phyloP scores from a whole-genome alignment of 2,113 vertebrate species.

The Zapornia atra region DNA sequence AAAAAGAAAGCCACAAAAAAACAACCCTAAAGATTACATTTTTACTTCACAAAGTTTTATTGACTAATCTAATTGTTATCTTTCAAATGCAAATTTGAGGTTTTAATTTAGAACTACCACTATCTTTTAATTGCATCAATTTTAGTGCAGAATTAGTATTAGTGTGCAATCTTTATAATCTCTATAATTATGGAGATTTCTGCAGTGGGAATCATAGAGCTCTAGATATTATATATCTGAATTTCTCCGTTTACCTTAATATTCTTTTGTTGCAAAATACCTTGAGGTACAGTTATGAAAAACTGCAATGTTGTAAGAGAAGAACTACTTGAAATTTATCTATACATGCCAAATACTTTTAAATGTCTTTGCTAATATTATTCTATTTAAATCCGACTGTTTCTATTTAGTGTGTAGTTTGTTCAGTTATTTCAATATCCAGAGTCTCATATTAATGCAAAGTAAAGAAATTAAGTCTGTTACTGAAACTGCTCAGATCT shows the following conservation, averaged over 20 bases:
- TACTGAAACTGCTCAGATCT: not conserved
- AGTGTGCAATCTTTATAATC: slow-evolving; percentile 71
- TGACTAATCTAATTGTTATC: slow-evolving; percentile 75
- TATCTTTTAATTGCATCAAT: slow-evolving; percentile 78
- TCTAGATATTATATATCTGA: slow-evolving; percentile 48
- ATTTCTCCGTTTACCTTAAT: slow-evolving; percentile 48
- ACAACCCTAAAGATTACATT: slow-evolving; percentile 15
- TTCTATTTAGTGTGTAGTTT: not conserved
- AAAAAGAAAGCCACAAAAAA: not conserved
- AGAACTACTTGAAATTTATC: not conserved
- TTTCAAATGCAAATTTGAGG: slow-evolving; percentile 75
- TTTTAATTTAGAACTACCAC: slow-evolving; percentile 68
- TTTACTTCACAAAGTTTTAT: slow-evolving; percentile 66
- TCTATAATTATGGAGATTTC: slow-evolving; percentile 72
- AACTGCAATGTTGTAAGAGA: not conserved
- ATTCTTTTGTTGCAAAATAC: slow-evolving; percentile 30
- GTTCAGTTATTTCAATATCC: not conserved
- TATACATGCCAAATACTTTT: not conserved
- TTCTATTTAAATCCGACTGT: not conserved
- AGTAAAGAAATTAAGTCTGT: not conserved
- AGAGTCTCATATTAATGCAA: not conserved
- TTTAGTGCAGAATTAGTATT: slow-evolving; percentile 74
- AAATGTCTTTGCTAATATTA: slow-evolving; percentile 13
- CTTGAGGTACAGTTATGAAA: slow-evolving; percentile 21
- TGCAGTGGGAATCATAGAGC: slow-evolving; percentile 63